Evolutionary conservation across 2,797 vertebrate genomes (phyloP), one percentile per base, ranked within the genome.

Genomic region (Rhabdophis nuchalis): DNA sequence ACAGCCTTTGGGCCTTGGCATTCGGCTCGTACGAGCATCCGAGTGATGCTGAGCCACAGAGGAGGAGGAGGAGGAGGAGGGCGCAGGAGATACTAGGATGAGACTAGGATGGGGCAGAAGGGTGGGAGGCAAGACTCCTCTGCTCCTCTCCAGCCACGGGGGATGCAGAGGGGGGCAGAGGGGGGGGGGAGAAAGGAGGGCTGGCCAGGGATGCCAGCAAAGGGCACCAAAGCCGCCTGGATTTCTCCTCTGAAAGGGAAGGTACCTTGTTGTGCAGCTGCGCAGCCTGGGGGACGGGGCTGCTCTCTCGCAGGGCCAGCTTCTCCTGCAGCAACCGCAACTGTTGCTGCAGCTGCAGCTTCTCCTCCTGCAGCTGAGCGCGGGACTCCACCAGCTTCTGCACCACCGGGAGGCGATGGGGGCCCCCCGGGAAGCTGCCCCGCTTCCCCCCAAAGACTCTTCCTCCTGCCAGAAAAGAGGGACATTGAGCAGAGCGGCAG

Each of bases 211-310:
- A 52, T 32, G 41, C 82, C 82, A 86, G 41, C 56, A 4, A 64
- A 9, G 9, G 16, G 8, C 27, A 72, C 23, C 29, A 2, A 10
- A 11, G 20, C 18, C 2, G 5, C 8, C 61, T 2, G n/a, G 53
- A 1, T 72, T 36, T 36, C 64, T 72, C 8, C 0, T 0, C 1
- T 3, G 27, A 0, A 5, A 23, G 13, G 5, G 6, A 50, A 64
- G 18, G 18, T 20, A 99, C 99, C 99, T 99, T 98, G 96, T 96
- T 97, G 97, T 96, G 98, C 94, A 98, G 98, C 95, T 97, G 98
- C 56, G 95, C 92, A 72, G 98, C 96, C 86, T 97, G 92, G 77
- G 97, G 90, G 27, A 97, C 96, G 95, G 98, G 97, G 5, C 98
- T 96, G 82, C 96, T 97, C 94, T 98, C 97, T 6, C 56, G 93